phyloP scores from a whole-genome alignment of 2,797 vertebrate genomes.

The Betta splendens region DNA sequence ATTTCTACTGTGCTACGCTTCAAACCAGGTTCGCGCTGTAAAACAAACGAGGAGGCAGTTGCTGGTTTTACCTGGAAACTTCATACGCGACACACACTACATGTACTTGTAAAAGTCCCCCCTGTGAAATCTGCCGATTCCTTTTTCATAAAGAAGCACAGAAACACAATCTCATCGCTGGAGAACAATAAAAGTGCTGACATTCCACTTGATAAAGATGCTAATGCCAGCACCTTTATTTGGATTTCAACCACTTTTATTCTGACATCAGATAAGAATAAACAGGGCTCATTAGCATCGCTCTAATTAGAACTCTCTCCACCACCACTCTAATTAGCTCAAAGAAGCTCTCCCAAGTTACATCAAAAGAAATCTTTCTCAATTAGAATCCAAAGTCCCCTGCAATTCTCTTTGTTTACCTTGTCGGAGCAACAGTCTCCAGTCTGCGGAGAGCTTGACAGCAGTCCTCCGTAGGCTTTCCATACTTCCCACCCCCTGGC shows the following conservation, averaged over 20 bases:
- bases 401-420: constrained; percentile 78
- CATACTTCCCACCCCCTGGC: constrained; percentile 45
- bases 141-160: constrained; percentile 18
- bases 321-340: constrained; percentile 76
- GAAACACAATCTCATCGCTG: constrained; percentile 13
- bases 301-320: constrained; percentile 78
- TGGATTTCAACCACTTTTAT: constrained; percentile 64
- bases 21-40: neutral
- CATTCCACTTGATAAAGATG: constrained; percentile 38
- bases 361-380: constrained; percentile 81
- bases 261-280: constrained; percentile 77
- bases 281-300: constrained; percentile 82
- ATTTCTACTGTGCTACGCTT: neutral
- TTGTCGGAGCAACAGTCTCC: constrained; percentile 51
- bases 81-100: neutral
- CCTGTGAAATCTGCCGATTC: constrained; percentile 1
- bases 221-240: constrained; percentile 62
- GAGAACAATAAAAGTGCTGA: constrained; percentile 44
- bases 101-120: too few relatives aligned
- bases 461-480: constrained; percentile 40
- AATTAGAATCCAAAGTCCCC: constrained; percentile 72
- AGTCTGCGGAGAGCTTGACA: constrained; percentile 53
- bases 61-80: neutral
- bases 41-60: constrained; percentile 2
- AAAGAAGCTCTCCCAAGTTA: constrained; percentile 74